Conservation (phyloP, 2,113 vertebrate genomes). For the Origma solitaria region DNA sequence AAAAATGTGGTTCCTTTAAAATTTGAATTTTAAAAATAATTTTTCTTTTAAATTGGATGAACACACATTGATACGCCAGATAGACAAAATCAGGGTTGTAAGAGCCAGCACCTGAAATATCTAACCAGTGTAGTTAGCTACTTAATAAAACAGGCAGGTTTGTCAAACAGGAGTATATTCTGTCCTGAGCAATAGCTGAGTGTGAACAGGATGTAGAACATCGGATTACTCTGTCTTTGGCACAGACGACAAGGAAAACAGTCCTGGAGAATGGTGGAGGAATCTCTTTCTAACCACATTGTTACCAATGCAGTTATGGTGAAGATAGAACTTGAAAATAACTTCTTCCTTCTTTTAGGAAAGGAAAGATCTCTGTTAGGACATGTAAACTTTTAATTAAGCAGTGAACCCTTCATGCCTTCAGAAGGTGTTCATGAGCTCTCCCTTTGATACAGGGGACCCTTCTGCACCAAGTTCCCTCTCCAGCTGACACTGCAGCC, state of each 20-base stretch:
- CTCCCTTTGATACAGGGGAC: not conserved
- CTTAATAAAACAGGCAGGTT: not conserved
- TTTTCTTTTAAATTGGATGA: not conserved
- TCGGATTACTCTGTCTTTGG: not conserved
- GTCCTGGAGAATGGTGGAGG: not conserved
- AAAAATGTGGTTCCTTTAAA: not conserved
- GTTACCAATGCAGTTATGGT: not conserved
- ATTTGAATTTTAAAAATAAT: not conserved
- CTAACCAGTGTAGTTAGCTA: not conserved
- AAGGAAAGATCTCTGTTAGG: no score
- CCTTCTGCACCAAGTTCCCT: not conserved
- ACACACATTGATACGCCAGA: not conserved
- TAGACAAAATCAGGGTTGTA: not conserved
- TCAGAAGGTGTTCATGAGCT: not conserved
- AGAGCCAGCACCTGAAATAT: not conserved
- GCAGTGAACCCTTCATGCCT: not conserved
- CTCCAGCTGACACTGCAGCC: not conserved
- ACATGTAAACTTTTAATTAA: not conserved
- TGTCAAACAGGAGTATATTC: not conserved
- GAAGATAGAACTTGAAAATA: not conserved
- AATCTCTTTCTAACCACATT: not conserved
- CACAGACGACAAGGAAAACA: not conserved
- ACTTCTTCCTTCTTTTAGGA: not conserved
- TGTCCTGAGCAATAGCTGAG: not conserved
- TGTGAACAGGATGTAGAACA: not conserved